Percentiles rank a stretch among this genome's conserved stretches.
Conservation (phyloP, 2,113 vertebrate species). For the Trematomus loennbergii region DNA sequence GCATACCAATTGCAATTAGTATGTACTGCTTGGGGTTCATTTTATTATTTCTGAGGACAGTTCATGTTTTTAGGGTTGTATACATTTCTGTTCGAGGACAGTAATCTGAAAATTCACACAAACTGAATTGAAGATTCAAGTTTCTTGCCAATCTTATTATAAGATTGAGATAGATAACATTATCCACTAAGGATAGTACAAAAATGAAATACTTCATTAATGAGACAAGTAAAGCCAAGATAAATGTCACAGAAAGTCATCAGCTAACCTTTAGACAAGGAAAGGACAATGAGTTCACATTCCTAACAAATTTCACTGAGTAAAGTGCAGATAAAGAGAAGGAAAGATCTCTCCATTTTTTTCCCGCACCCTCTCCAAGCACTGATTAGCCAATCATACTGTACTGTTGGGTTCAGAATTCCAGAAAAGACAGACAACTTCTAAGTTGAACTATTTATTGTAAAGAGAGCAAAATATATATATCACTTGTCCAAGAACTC, state of each 20-base stretch:
- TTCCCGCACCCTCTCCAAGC: neutral
- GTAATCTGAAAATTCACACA: neutral
- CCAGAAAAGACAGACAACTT: too few relatives aligned
- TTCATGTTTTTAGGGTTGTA: neutral
- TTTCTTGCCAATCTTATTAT: neutral
- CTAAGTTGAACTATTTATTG: too few relatives aligned
- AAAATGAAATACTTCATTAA: neutral
- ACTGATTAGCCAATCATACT: neutral
- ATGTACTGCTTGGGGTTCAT: neutral
- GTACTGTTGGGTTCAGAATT: too few relatives aligned
- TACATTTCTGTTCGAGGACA: neutral
- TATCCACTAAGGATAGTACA: neutral
- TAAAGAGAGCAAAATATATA: too few relatives aligned
- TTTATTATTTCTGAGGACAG: neutral
- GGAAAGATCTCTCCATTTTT: too few relatives aligned
- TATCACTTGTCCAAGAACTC: too few relatives aligned
- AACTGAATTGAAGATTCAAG: neutral
- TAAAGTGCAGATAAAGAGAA: too few relatives aligned
- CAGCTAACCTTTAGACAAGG: slow-evolving; percentile 5
- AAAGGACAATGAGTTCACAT: neutral
- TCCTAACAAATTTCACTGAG: neutral
- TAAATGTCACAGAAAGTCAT: slow-evolving; percentile 11
- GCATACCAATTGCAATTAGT: slow-evolving; percentile 14
- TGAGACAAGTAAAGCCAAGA: neutral
- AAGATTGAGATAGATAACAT: neutral